Evolutionary conservation across 2,113 vertebrate species (phyloP).

Genomic region (Puma concolor): DNA sequence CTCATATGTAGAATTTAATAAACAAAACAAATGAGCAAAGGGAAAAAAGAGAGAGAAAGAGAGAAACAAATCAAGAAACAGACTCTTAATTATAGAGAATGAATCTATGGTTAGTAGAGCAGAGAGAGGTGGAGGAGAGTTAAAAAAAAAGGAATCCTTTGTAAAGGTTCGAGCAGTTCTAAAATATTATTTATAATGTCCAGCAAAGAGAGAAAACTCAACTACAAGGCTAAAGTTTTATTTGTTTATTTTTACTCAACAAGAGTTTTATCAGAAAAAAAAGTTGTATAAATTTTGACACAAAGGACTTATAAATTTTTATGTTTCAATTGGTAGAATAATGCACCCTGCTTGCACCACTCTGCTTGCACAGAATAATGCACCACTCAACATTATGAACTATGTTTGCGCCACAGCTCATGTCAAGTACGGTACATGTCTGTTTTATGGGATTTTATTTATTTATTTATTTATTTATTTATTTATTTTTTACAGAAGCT

Average conservation of each 20-base stretch:
- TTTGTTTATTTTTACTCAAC: neutral
- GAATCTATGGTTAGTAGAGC: neutral
- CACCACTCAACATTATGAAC: neutral
- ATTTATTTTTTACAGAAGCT: neutral
- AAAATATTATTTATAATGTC: neutral
- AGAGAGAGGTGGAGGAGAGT: neutral
- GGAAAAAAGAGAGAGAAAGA: neutral
- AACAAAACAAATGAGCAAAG: neutral
- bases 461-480: too few relatives aligned
- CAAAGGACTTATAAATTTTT: neutral
- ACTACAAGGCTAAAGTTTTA: neutral
- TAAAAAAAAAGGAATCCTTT: neutral
- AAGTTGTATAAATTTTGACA: neutral
- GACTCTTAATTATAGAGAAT: neutral
- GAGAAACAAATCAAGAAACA: neutral
- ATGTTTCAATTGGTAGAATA: neutral
- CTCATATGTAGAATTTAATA: neutral
- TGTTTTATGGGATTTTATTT: neutral
- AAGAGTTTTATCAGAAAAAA: neutral
- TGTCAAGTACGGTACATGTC: neutral
- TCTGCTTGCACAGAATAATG: too few relatives aligned
- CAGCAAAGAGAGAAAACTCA: neutral
- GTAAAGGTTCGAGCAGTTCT: neutral
- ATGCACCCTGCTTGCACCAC: neutral
- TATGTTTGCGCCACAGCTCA: neutral